These are phyloP conservation scores for Zhengitettix transpicula DNA, from an alignment of 2,888 invertebrate species.

Conservation along the genomic window DNA sequence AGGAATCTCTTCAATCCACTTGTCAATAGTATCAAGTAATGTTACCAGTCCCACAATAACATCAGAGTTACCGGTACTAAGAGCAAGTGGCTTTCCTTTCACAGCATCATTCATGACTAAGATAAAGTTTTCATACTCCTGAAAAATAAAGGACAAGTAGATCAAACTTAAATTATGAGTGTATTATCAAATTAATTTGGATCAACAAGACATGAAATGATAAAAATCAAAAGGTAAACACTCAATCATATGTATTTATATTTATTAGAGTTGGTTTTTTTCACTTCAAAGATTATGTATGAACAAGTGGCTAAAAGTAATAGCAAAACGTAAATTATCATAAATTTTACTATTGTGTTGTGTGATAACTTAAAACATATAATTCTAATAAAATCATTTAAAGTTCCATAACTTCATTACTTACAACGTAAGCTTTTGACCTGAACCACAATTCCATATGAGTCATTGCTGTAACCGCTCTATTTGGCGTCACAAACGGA, in stretches of 20 bases:
- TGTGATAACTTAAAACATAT: not conserved
- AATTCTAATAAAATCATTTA: not conserved
- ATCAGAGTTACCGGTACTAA: constrained; percentile 42
- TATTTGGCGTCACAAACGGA: constrained; percentile 44
- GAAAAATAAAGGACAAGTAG: constrained; percentile 11
- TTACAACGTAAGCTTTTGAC: constrained; percentile 69
- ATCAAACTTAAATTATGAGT: not conserved
- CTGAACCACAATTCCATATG: constrained; percentile 71
- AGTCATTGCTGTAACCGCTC: constrained; percentile 41
- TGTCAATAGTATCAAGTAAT: constrained; percentile 53
- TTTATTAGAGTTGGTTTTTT: not conserved
- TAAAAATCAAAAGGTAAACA: not conserved
- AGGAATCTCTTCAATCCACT: constrained; percentile 65
- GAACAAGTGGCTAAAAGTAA: no score
- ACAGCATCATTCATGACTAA: constrained; percentile 73
- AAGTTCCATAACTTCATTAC: constrained; percentile 11
- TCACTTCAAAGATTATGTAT: not conserved
- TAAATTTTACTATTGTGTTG: not conserved
- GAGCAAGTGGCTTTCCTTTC: constrained; percentile 55
- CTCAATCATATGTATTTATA: constrained; percentile 1
- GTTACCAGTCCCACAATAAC: constrained; percentile 40
- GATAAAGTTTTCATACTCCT: constrained; percentile 77
- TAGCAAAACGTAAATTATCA: not conserved
- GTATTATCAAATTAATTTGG: not conserved
- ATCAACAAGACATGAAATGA: not conserved